Base-by-base conservation (phyloP, 2,888 invertebrate species). In the Pristionchus japonicus region DNA sequence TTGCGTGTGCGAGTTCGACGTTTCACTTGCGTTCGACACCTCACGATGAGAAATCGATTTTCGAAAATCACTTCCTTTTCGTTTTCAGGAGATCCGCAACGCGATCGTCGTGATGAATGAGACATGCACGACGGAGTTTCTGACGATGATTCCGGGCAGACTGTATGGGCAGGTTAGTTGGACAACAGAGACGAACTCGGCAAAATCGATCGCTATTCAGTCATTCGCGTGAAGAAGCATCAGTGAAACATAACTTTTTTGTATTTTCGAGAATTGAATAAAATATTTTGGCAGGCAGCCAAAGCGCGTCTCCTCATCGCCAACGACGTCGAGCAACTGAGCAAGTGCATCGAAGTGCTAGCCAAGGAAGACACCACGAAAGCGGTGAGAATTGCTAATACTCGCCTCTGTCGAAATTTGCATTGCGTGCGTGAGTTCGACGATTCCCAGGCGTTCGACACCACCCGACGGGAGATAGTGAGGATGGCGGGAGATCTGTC, bases 401-500 rank as follows among this genome's bases (percentile, higher is more conserved):
- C 3, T 27, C 43, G 52, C 15, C 34, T 37, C 23, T 23, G 3
- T 83, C 34, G 3, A 17, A 34, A 52, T n/a, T 52, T 83, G 52
- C 20, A 83, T 37, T 52, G 52, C 52, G 49, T 37, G 34, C 2
- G 13, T 34, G 20, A 49, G 52, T 20, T 4, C 82, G 82, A 83
- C 82, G 82, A 20, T 64, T 64, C 31, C 31, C 61, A 92, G 92
- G 88, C 89, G 7, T 92, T 89, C 88, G 91, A 92, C 85, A 86
- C 88, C 13, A 86, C 89, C 3, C 91, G 91, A 34, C 89, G 91
- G 0, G 92, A 92, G 77, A 89, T 92, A 23, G 90, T 92, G 40
- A 83, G 92, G 37, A 91, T 92, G 57, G 90, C 91, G 49, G 89
- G 90, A 1, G 91, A 92, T 67, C 83, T 92, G 49, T 89, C 92